A percentile compares a stretch with the other conserved stretches of the same genome.
phyloP scores from a whole-genome alignment of 2,888 invertebrate genomes.

The Trissoscelio sp. region DNA sequence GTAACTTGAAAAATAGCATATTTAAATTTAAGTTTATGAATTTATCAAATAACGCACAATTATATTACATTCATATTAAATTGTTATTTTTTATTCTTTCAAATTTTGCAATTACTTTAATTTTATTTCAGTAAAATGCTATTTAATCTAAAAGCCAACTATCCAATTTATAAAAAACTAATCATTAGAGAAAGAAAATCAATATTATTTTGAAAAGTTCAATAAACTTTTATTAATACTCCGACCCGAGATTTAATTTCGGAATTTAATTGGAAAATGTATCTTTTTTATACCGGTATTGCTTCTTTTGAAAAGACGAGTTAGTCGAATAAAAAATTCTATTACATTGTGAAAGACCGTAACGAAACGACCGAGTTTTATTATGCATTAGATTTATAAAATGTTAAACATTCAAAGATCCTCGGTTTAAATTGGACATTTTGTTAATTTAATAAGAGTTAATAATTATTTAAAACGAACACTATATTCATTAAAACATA shows the following conservation, averaged over 20 bases:
- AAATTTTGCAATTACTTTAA: no score
- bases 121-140: no score
- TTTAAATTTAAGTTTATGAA: no score
- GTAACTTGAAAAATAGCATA: no score
- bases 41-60: no score
- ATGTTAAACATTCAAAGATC: not conserved
- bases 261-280: slow-evolving; percentile 5
- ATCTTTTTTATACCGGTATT: not conserved
- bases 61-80: no score
- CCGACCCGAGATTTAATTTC: not conserved
- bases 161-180: no score
- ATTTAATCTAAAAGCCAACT: no score
- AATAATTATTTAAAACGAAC: not conserved
- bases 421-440: not conserved
- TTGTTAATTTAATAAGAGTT: not conserved
- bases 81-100: no score
- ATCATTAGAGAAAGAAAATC: no score
- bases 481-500: not conserved
- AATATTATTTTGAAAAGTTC: no score
- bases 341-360: slow-evolving; percentile 17
- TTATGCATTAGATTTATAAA: slow-evolving; percentile 6
- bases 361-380: slow-evolving; percentile 6
- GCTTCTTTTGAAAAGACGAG: slow-evolving; percentile 4
- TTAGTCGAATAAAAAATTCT: slow-evolving; percentile 14
- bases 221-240: not conserved